Evolutionary conservation across 2,113 vertebrate species (phyloP).

Genomic region (Pycnonotus jocosus): DNA sequence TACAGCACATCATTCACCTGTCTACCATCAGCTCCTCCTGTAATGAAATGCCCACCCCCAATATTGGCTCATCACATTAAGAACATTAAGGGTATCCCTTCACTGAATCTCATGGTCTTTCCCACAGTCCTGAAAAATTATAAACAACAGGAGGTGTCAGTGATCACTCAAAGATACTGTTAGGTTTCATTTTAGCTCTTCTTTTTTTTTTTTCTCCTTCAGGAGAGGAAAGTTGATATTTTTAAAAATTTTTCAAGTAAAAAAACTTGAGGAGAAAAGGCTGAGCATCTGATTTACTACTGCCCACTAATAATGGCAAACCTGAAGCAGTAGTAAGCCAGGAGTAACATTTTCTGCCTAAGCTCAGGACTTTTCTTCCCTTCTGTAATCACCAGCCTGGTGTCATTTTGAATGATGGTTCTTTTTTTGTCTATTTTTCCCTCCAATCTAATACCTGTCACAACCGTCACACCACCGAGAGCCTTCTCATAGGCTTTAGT

Average conservation of each 20-base stretch:
- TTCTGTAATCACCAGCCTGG: neutral
- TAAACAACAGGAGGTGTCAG: neutral
- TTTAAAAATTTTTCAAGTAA: neutral
- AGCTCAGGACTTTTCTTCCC: neutral
- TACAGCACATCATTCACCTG: neutral
- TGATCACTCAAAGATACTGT: neutral
- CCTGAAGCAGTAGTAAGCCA: neutral
- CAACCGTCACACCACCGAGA: neutral
- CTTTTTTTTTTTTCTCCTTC: neutral
- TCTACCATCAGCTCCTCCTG: neutral
- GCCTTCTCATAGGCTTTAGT: slow-evolving; percentile 5
- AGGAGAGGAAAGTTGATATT: accelerated
- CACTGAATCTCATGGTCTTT: neutral
- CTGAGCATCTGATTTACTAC: neutral
- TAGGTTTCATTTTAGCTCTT: neutral
- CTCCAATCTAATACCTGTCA: slow-evolving; percentile 34
- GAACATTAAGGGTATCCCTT: neutral
- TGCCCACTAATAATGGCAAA: neutral
- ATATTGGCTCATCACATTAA: neutral
- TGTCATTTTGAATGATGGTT: slow-evolving; percentile 10
- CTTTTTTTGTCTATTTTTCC: neutral
- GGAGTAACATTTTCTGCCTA: neutral
- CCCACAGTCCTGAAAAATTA: neutral
- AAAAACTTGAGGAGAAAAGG: neutral
- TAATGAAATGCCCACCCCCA: neutral